Conservation (phyloP, 2,113 vertebrate species). For the Eulemur macaco region DNA sequence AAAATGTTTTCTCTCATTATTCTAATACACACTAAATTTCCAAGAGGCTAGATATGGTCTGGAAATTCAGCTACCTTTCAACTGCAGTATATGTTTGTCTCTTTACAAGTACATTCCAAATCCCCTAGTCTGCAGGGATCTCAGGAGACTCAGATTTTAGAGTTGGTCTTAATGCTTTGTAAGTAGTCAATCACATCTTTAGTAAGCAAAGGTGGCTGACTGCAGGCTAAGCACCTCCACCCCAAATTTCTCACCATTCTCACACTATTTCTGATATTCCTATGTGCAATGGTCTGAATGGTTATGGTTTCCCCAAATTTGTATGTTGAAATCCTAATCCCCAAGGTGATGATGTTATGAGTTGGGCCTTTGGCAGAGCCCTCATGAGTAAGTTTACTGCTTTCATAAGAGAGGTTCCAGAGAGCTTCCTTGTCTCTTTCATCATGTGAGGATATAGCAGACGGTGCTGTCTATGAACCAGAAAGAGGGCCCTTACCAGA, state of each 20-base stretch:
- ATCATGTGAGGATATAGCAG: background rate
- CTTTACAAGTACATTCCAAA: background rate
- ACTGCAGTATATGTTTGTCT: background rate
- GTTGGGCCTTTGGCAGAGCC: background rate
- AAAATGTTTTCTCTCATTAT: background rate
- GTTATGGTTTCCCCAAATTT: background rate
- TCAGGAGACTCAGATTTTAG: background rate
- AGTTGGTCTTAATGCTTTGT: background rate
- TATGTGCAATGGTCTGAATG: background rate
- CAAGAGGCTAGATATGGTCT: background rate
- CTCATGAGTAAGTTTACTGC: background rate
- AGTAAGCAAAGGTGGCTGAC: background rate
- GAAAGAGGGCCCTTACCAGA: background rate
- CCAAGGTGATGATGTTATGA: background rate
- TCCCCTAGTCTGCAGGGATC: background rate
- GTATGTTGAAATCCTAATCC: background rate
- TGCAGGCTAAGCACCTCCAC: background rate
- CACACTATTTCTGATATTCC: background rate
- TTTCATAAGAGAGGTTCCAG: background rate
- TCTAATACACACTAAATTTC: background rate
- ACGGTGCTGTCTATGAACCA: background rate
- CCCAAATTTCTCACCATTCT: background rate
- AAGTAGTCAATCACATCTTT: background rate
- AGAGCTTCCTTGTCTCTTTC: background rate
- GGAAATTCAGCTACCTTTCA: conserved; percentile 42